Base-by-base conservation (phyloP, 2,797 vertebrate species). In the Pygocentrus nattereri region DNA sequence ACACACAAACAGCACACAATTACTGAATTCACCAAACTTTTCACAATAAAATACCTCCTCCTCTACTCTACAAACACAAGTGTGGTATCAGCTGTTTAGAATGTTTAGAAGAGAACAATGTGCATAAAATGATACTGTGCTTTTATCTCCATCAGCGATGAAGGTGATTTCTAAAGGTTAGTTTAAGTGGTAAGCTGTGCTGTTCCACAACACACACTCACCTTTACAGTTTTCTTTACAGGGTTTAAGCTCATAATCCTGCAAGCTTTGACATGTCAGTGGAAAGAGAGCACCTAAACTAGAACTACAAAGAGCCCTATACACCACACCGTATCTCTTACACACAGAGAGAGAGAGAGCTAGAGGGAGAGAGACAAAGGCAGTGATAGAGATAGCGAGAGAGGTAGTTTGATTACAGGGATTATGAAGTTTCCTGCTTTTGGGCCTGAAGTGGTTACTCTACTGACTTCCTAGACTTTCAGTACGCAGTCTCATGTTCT, bases 231-330 rank as follows among this genome's bases (percentile, higher is more conserved):
- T 52, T 73, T 73, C 47, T 41, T 47, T 16, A 3, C 25, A 30
- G 47, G 23, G 23, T 27, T 72, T 52, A 18, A 15, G 13, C 31
- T 70, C 0, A 44, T 54, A 71, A 49, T 61, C 3, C 44, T 41
- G 31, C 69, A 79, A 10, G 56, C 25, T 79, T 27, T 52, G 30
- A n/a, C 69, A 80, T 65, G 65, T 73, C 31, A 30, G 25, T 4
- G 10, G 12, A 41, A 56, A 44, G 1, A 31, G 67, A 61, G 54
- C 41, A 49, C 19, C 59, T 47, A 47, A 61, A 79, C 25, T 10
- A 54, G 47, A 38, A 54, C 2, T n/a, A 70, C 41, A 52, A 50
- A 19, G 5, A 38, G 8, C 25, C 2, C 2, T 8, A 44, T 52
- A 31, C 25, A 69, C 21, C 41, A 25, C 19, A 79, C 19, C 56